Base-by-base conservation (phyloP, 2,113 vertebrate species). In the Corydoras sp. region DNA sequence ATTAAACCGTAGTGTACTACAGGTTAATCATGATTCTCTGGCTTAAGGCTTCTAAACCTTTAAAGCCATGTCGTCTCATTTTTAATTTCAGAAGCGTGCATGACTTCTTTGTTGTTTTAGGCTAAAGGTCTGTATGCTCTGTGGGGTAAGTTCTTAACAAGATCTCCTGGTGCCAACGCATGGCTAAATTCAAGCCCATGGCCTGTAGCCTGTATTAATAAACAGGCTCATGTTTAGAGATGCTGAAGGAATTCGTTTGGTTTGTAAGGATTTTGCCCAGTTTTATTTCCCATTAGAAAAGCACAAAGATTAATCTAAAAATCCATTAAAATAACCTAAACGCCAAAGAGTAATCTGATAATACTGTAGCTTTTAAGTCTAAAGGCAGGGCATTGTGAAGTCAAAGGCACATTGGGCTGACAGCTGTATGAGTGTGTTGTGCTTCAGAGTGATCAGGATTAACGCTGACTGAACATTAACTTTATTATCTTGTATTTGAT, bases 101-200 rank as follows among this genome's bases (percentile, higher is more conserved):
- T 4, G 7, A 49, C 7, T 55, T 53, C 68, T 74, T 73, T 73
- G 73, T 62, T 76, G 56, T 70, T 78, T 75, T 32, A 43, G 53
- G 58, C 55, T 18, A 62, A 53, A 35, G 65, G 14, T 64, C 32
- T 67, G 64, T 15, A 29, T 32, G 49, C 60, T 65, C 75, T 50
- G 32, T 50, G 58, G 67, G 63, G 50, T 62, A 58, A 56, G 62
- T 31, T 61, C 56, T 31, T 72, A 77, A 77, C 62, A 58, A 75
- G 75, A 72, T 77, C 72, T 77, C 78, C 49, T 74, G 75, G 72
- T 77, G 56, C 30, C 58, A 62, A 69, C 58, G n/a, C 58, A 31
- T 35, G 63, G 32, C 50, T 58, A 77, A 68, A 73, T 49, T 55
- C 54, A 29, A 35, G 3, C 61, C 64, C 55, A 12, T 13, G 29